phyloP scores from a whole-genome alignment of 64 coral and sea anemone species.

The Trachythela sp. region DNA sequence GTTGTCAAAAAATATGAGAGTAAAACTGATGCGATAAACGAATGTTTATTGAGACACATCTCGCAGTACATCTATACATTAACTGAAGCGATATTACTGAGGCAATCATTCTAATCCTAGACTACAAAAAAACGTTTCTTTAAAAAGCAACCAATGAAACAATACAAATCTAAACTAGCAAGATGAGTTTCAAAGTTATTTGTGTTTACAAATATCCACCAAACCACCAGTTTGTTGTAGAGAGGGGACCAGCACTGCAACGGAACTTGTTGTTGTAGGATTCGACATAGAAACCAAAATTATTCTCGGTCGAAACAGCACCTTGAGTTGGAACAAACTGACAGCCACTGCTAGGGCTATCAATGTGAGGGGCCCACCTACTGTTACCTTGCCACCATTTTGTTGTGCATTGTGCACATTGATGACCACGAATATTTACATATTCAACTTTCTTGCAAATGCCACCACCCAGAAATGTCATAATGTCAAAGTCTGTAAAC shows the following conservation, averaged over 20 bases:
- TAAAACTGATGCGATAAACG: too few relatives aligned
- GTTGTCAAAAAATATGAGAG: too few relatives aligned
- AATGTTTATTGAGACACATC: too few relatives aligned
- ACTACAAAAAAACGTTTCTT: too few relatives aligned
- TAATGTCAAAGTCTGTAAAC: constrained; percentile 43
- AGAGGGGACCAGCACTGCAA: constrained; percentile 13
- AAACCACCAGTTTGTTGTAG: constrained; percentile 27
- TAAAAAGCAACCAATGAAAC: too few relatives aligned
- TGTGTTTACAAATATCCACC: neutral
- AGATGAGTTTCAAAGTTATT: neutral
- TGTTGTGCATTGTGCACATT: constrained; percentile 12
- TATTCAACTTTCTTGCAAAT: constrained; percentile 50
- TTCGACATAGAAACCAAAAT: constrained; percentile 60
- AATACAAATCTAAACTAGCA: too few relatives aligned
- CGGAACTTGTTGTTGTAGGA: constrained; percentile 28
- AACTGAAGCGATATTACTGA: too few relatives aligned
- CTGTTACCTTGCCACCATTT: constrained; percentile 38
- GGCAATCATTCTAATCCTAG: too few relatives aligned
- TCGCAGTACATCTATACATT: too few relatives aligned
- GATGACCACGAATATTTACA: constrained; percentile 48
- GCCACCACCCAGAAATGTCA: constrained; percentile 2
- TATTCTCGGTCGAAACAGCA: constrained; percentile 14
- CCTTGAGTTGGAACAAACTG: constrained; percentile 23
- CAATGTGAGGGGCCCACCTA: constrained; percentile 25
- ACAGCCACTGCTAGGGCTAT: neutral